Conservation (phyloP, 2,113 vertebrate genomes). For the Sinocyclocheilus anophthalmus region DNA sequence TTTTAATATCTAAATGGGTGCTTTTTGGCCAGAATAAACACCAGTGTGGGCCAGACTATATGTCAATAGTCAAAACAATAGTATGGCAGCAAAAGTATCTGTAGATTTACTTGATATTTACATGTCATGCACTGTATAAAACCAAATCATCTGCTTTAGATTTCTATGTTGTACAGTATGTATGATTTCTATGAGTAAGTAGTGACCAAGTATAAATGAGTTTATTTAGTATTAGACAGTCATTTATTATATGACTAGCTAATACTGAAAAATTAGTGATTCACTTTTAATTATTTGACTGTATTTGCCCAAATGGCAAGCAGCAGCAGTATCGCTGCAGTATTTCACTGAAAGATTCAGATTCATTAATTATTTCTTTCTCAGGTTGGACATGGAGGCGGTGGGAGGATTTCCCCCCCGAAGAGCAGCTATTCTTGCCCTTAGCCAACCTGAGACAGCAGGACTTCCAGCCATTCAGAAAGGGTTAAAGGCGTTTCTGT, state of each 20-base stretch:
- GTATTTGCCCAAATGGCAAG: not conserved
- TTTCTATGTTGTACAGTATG: not conserved
- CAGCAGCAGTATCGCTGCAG: not conserved
- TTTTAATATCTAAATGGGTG: not conserved
- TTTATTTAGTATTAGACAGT: not conserved
- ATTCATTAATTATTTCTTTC: slow-evolving; percentile 13
- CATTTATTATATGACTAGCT: not conserved
- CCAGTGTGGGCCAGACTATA: not conserved
- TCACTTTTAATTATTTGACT: not conserved
- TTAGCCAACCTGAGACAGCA: slow-evolving; percentile 82
- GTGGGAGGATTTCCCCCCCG: slow-evolving; percentile 88
- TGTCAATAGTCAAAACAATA: not conserved
- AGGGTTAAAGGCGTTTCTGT: slow-evolving; percentile 5
- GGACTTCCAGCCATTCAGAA: slow-evolving; percentile 82
- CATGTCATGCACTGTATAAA: not conserved
- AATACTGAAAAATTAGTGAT: not conserved
- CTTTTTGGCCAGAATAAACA: not conserved
- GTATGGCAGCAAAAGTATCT: not conserved
- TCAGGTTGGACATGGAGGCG: slow-evolving; percentile 88
- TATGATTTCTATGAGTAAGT: not conserved
- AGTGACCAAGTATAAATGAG: not conserved
- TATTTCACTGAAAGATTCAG: not conserved
- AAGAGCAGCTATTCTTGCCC: slow-evolving; percentile 84
- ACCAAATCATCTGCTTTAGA: not conserved
- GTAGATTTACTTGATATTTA: not conserved